phyloP scores from a whole-genome alignment of 2,888 invertebrate genomes.

The Pristionchus entomophagus region DNA sequence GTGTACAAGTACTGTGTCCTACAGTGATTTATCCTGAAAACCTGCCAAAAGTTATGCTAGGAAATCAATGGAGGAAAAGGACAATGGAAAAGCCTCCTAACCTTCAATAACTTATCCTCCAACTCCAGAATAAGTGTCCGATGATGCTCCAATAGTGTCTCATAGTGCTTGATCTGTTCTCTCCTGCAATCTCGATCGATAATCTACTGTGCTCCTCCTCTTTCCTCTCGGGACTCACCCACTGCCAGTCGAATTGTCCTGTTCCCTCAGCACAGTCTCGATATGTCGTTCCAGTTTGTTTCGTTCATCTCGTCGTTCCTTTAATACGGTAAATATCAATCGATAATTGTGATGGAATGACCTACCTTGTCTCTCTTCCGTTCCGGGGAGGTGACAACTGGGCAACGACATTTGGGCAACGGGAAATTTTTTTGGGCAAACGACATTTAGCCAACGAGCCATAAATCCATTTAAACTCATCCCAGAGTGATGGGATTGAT shows the following conservation, averaged over 20 bases:
- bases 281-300: conserved; percentile 34
- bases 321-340: background rate
- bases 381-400: too few relatives aligned
- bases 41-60: background rate
- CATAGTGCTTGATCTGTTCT: conserved; percentile 32
- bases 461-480: too few relatives aligned
- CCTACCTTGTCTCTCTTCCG: conserved; percentile 44
- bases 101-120: conserved; percentile 27
- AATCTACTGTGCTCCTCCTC: background rate
- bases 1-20: background rate
- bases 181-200: conserved; percentile 16
- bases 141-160: conserved; percentile 9
- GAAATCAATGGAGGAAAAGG: too few relatives aligned
- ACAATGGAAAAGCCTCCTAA: background rate
- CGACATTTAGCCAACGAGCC: too few relatives aligned
- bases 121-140: conserved; percentile 21
- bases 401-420: too few relatives aligned
- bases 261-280: conserved; percentile 21
- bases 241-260: conserved; percentile 4
- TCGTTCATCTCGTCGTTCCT: conserved; percentile 21
- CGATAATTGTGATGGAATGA: too few relatives aligned
- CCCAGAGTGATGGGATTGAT: too few relatives aligned
- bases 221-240: background rate
- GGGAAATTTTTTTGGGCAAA: too few relatives aligned
- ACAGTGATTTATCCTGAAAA: background rate